These are phyloP conservation scores for Actinia equina DNA, from an alignment of 64 coral and sea anemone species.

Conservation along the genomic window DNA sequence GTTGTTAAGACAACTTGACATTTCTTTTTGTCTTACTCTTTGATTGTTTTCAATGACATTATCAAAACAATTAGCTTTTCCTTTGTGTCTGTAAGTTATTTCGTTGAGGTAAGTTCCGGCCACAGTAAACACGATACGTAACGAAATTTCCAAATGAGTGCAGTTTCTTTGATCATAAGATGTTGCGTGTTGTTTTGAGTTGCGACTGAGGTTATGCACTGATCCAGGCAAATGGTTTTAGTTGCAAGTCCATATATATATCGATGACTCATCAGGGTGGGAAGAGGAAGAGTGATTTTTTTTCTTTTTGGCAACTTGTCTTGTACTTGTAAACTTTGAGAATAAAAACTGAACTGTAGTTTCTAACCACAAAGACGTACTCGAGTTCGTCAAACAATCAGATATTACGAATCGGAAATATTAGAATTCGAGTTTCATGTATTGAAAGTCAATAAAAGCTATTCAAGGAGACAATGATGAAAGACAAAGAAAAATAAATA, in stretches of 20 bases:
- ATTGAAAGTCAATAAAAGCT: too few relatives aligned
- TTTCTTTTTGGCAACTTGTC: too few relatives aligned
- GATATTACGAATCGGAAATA: too few relatives aligned
- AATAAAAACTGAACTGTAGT: too few relatives aligned
- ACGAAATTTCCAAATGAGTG: background rate
- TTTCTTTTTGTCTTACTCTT: background rate
- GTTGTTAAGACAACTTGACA: slow-evolving; percentile 12
- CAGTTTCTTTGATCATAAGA: background rate
- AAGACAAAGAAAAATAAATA: too few relatives aligned
- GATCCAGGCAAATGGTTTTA: background rate
- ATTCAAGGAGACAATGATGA: too few relatives aligned
- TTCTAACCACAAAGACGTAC: too few relatives aligned
- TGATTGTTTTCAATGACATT: slow-evolving; percentile 11
- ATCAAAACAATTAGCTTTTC: slow-evolving; percentile 9
- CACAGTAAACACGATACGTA: background rate
- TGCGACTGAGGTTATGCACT: background rate
- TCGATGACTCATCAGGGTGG: background rate
- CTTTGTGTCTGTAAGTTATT: slow-evolving; percentile 5
- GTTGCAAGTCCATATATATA: background rate
- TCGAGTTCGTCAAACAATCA: too few relatives aligned
- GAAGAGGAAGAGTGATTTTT: too few relatives aligned
- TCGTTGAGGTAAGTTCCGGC: slow-evolving; percentile 6
- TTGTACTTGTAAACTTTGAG: too few relatives aligned
- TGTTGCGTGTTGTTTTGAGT: background rate
- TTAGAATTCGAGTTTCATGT: too few relatives aligned